Evolutionary conservation across 2,113 vertebrate genomes (phyloP), one percentile per base, ranked within the genome.

Genomic region (Ammodytes marinus): DNA sequence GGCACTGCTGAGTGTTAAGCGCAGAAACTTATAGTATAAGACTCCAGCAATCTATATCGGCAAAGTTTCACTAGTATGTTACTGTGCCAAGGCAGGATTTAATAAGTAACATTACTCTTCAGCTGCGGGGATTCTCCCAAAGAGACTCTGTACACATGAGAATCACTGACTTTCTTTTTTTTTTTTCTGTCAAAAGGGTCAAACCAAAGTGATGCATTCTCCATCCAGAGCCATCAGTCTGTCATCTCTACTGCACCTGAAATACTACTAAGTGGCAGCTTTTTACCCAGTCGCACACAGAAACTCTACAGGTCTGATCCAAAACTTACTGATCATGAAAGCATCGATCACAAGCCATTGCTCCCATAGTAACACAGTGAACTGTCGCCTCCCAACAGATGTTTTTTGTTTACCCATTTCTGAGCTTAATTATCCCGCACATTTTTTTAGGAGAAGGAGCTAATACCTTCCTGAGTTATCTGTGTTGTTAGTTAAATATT

Each of bases 401-500:
- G 63, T 65, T 69, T 74, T 65, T 59, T 49, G 57, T 39, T 67
- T 45, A 7, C 27, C n/a, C 63, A 47, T 63, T 79, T 60, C 39
- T 2, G 10, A 12, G 35, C 17, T 74, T 69, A 81, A 83, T 72
- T 69, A 67, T 66, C 60, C 42, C 55, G 49, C 49, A 39, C 52
- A 13, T 59, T 61, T 46, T 46, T 27, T 39, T 46, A n/a, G 74
- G 35, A 69, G 45, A 35, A 69, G 63, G 8, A 15, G 57, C 60
- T 35, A 70, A 64, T 19, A 67, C 53, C 63, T 63, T 82, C 47
- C 69, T 55, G 63, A 77, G 47, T 87, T 19, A 53, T 74, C 66
- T 19, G 42, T 45, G 69, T 52, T 75, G 49, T 82, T 82, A 37
- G 73, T 84, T 82, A 70, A 83, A 92, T 88, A 89, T 85, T 80